phyloP scores from a whole-genome alignment of 2,888 invertebrate species.

The Schrankia costaestrigalis region DNA sequence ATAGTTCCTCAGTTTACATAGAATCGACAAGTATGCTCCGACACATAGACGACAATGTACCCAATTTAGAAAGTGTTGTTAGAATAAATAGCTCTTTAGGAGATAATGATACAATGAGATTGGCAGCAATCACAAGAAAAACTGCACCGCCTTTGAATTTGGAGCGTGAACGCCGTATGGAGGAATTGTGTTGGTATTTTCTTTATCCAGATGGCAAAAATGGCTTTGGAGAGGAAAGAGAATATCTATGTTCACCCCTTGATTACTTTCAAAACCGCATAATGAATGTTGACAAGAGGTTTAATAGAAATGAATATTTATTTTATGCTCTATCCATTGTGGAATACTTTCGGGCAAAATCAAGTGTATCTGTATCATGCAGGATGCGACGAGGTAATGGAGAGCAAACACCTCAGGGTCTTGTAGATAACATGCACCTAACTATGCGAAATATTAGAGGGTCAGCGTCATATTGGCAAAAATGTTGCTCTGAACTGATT shows the following conservation, averaged over 20 bases:
- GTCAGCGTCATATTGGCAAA: no score
- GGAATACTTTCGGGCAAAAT: constrained; percentile 31
- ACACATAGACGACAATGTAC: constrained; percentile 8
- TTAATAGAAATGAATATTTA: constrained; percentile 31
- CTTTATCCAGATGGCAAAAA: constrained; percentile 29
- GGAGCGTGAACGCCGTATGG: constrained; percentile 8
- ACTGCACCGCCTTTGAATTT: constrained; percentile 11
- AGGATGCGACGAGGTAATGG: constrained; percentile 23
- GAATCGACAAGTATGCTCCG: constrained; percentile 3
- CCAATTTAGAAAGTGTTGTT: constrained; percentile 9
- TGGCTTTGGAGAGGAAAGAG: constrained; percentile 26
- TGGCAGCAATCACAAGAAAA: constrained; percentile 9
- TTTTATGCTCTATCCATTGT: constrained; percentile 39
- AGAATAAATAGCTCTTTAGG: neutral
- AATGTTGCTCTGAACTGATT: no score
- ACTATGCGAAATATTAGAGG: constrained; percentile 2
- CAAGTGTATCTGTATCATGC: constrained; percentile 34
- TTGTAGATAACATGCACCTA: constrained; percentile 5
- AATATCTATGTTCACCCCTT: constrained; percentile 9
- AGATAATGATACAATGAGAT: constrained; percentile 5
- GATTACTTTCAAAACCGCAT: constrained; percentile 26
- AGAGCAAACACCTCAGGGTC: constrained; percentile 19
- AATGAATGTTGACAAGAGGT: constrained; percentile 26
- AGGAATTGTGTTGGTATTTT: constrained; percentile 27
- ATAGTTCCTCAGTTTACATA: neutral